These are phyloP conservation scores for Liparis tanakae DNA, from an alignment of 2,797 vertebrate genomes.

Conservation along the genomic window DNA sequence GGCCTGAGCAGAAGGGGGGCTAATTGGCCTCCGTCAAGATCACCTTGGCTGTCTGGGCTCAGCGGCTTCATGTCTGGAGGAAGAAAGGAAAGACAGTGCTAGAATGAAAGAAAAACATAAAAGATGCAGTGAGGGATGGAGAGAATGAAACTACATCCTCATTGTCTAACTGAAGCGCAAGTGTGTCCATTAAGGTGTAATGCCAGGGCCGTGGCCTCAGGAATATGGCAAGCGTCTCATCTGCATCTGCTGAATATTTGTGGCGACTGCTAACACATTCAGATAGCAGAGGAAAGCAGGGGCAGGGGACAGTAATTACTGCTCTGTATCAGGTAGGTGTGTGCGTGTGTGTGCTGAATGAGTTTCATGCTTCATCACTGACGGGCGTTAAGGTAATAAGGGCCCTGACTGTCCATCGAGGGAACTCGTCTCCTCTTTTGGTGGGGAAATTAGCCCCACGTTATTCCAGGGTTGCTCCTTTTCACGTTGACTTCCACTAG, in stretches of 20 bases:
- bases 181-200: constrained; percentile 58
- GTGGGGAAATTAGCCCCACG: constrained; percentile 58
- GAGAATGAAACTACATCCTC: constrained; percentile 28
- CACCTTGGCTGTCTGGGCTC: constrained; percentile 49
- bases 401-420: constrained; percentile 59
- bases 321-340: constrained; percentile 35
- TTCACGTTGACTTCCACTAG: constrained; percentile 50
- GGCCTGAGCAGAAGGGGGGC: constrained; percentile 42
- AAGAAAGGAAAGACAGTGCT: constrained; percentile 5
- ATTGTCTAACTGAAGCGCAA: constrained; percentile 52
- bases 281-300: constrained; percentile 50
- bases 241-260: constrained; percentile 64
- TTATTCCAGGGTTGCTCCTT: constrained; percentile 52
- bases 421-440: constrained; percentile 61
- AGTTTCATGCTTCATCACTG: constrained; percentile 72
- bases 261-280: constrained; percentile 58
- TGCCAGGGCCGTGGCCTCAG: constrained; percentile 39
- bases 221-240: constrained; percentile 54
- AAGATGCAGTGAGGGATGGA: not conserved
- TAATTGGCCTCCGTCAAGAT: constrained; percentile 74
- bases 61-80: constrained; percentile 39
- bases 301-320: constrained; percentile 64
- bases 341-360: constrained; percentile 44
- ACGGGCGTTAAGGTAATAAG: constrained; percentile 62
- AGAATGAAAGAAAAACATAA: not conserved